Conservation (phyloP, 2,113 vertebrate species). For the Mastomys coucha region DNA sequence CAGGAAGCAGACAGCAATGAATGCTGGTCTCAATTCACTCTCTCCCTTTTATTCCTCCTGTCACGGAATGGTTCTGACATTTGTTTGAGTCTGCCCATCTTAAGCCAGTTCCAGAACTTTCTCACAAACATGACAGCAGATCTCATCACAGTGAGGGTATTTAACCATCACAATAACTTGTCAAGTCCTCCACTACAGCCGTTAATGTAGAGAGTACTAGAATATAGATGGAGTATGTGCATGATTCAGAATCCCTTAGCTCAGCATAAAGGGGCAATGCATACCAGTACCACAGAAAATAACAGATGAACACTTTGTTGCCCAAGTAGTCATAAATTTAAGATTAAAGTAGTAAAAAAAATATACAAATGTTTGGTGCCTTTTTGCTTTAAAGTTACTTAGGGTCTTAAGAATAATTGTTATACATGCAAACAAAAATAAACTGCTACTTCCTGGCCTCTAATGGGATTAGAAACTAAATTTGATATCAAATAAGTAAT, state of each 20-base stretch:
- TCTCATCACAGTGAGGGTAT: neutral
- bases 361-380: neutral
- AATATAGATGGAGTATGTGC: neutral
- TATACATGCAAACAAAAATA: neutral
- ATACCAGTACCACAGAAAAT: neutral
- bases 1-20: neutral
- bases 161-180: neutral
- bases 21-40: neutral
- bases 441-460: neutral
- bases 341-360: neutral
- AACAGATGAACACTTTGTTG: neutral
- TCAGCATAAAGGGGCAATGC: neutral
- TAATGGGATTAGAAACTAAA: neutral
- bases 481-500: neutral
- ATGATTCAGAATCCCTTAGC: neutral
- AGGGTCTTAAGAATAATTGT: neutral
- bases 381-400: neutral
- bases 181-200: neutral
- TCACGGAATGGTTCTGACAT: neutral
- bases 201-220: neutral
- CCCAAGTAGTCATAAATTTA: neutral
- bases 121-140: neutral
- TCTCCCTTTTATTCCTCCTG: too few species aligned
- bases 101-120: neutral
- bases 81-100: neutral